A percentile compares a stretch with the other conserved stretches of the same genome.
phyloP scores from a whole-genome alignment of 2,113 vertebrate species.

The Sisor rabdophorus region DNA sequence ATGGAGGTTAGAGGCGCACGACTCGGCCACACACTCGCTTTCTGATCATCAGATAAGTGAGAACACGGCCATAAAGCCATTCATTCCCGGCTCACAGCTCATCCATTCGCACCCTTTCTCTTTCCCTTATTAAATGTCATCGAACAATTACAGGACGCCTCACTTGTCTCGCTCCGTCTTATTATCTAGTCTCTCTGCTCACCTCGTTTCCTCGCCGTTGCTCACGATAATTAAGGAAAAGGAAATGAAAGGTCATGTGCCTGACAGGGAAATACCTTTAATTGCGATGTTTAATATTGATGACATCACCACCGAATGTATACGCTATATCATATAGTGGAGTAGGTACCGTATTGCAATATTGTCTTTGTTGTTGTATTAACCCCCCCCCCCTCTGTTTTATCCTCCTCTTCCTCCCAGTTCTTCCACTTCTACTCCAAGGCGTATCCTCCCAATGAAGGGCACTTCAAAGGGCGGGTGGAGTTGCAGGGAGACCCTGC shows the following conservation, averaged over 20 bases:
- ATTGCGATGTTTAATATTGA: not conserved
- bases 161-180: not conserved
- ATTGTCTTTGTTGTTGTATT: not conserved
- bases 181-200: not conserved
- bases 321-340: too few species aligned
- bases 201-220: not conserved
- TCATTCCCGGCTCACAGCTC: not conserved
- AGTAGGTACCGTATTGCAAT: too few species aligned
- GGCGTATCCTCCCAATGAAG: constrained; percentile 65
- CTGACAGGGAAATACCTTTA: not conserved
- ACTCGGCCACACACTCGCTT: not conserved
- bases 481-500: constrained; percentile 76
- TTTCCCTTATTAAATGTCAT: constrained; percentile 34
- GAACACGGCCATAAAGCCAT: constrained; percentile 53
- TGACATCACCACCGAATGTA: too few species aligned
- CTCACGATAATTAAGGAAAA: not conserved
- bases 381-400: too few species aligned
- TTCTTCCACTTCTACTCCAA: constrained; percentile 83
- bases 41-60: constrained; percentile 22
- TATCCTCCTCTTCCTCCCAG: constrained; percentile 57
- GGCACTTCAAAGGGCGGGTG: constrained; percentile 77
- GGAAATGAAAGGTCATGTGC: not conserved
- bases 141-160: constrained; percentile 21
- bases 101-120: not conserved
- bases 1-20: not conserved